phyloP scores from a whole-genome alignment of 2,888 invertebrate genomes.

The Sussaba pulchella region DNA sequence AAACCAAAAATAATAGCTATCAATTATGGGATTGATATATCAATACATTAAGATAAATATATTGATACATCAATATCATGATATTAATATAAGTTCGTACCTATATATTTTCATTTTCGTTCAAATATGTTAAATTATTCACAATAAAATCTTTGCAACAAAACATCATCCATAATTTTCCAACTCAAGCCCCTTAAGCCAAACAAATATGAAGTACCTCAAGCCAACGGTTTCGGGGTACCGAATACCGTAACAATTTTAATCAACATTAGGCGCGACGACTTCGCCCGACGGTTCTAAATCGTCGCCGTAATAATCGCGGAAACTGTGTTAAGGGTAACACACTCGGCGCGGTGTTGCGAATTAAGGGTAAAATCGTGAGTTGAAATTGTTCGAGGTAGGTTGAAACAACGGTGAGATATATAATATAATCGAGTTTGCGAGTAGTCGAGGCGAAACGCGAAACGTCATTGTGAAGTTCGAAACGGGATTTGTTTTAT shows the following conservation, averaged over 20 bases:
- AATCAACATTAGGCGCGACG: conserved; percentile 11
- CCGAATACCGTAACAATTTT: conserved; percentile 1
- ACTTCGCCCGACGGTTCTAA: background rate
- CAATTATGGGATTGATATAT: too few species aligned
- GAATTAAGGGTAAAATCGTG: background rate
- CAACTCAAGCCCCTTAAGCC: background rate
- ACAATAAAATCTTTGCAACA: too few species aligned
- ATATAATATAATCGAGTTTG: conserved; percentile 36
- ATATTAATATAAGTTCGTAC: too few species aligned
- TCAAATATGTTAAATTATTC: too few species aligned
- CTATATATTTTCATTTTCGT: too few species aligned
- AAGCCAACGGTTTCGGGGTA: background rate
- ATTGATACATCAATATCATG: too few species aligned
- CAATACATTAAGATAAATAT: too few species aligned
- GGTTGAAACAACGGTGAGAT: conserved; percentile 4
- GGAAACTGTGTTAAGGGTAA: background rate
- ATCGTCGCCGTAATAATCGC: conserved; percentile 13
- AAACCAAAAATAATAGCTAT: too few species aligned
- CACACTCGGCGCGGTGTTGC: background rate
- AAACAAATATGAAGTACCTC: background rate
- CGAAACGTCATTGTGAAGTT: conserved; percentile 9
- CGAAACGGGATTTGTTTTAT: too few species aligned
- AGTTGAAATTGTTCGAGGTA: background rate
- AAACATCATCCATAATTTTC: too few species aligned
- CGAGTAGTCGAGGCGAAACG: background rate